phyloP scores from a whole-genome alignment of 1,140 invertebrate species.

The Maconellicoccus hirsutus region DNA sequence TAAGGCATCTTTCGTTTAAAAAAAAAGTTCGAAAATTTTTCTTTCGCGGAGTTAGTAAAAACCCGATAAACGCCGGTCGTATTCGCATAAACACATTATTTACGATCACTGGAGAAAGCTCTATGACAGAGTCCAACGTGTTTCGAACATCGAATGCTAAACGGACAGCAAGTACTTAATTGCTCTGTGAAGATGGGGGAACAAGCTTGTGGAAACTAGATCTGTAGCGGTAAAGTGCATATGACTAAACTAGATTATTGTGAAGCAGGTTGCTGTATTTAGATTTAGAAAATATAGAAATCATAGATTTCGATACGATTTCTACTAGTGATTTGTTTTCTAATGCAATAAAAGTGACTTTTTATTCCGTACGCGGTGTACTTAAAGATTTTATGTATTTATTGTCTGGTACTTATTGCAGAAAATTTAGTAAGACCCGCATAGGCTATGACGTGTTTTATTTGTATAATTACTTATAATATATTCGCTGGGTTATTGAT shows the following conservation, averaged over 20 bases:
- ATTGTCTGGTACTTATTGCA: no score
- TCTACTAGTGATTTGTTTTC: not conserved
- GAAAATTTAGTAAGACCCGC: no score
- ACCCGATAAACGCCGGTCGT: not conserved
- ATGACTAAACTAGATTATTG: conserved; percentile 4
- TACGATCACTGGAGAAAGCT: not conserved
- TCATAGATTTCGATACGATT: not conserved
- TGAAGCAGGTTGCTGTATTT: not conserved
- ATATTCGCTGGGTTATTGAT: no score
- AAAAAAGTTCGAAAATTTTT: no score
- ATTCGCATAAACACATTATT: not conserved
- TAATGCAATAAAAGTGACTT: no score
- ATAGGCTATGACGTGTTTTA: no score
- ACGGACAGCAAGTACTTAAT: not conserved
- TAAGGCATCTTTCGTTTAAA: not conserved
- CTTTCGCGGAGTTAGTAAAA: not conserved
- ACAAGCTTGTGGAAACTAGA: not conserved
- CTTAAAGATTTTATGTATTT: no score
- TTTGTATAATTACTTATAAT: no score
- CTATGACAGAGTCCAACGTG: not conserved
- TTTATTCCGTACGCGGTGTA: no score
- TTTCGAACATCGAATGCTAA: not conserved
- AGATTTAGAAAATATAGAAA: conserved; percentile 10
- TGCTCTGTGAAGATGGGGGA: not conserved
- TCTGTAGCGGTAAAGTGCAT: conserved; percentile 2